Evolutionary conservation across 1,140 invertebrate species (phyloP), one percentile per base, ranked within the genome.

Genomic region (Trypoxylus dichotomus): DNA sequence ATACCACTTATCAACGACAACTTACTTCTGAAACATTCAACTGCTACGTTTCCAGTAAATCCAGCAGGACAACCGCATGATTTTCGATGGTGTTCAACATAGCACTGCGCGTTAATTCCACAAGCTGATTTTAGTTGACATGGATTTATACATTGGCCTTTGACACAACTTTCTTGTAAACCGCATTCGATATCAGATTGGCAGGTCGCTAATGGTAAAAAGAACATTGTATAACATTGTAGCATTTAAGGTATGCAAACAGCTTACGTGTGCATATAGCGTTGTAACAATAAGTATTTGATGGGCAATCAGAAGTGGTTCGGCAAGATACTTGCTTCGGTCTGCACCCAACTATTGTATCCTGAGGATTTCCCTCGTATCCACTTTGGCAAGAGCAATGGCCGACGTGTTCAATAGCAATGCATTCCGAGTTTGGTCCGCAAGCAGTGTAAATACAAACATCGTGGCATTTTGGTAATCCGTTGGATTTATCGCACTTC

Each of bases 81-180:
- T 84, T 94, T 93, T 1, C 92, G 87, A 83, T 97, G 95, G 84
- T 92, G 93, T 21, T 88, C 86, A n/a, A 93, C 91, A 54, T 88
- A 87, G 83, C 96, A 97, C 74, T 93, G 84, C n/a, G 95, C 93
- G 86, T 97, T 97, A 77, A 96, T 89, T n/a, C 96, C 96, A 87
- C 96, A 97, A 0, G 94, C 89, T 78, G 90, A 90, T 80, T 90
- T 89, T 81, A 93, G 85, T 76, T 91, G 88, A 84, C 96, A 97
- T n/a, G 94, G 93, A 88, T 96, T 92, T 43, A 92, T 86, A 84
- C 96, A 97, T 86, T 96, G 93, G 0, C 94, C 94, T 82, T 92
- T 91, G 19, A 93, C 86, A 83, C 96, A 98, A 80, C 94, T 89
- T 84, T 97, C 94, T 2, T 89, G 89, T 8, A 91, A 85, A 74